Conservation (phyloP, 2,113 vertebrate genomes). For the Microcebus ravelobensis region DNA sequence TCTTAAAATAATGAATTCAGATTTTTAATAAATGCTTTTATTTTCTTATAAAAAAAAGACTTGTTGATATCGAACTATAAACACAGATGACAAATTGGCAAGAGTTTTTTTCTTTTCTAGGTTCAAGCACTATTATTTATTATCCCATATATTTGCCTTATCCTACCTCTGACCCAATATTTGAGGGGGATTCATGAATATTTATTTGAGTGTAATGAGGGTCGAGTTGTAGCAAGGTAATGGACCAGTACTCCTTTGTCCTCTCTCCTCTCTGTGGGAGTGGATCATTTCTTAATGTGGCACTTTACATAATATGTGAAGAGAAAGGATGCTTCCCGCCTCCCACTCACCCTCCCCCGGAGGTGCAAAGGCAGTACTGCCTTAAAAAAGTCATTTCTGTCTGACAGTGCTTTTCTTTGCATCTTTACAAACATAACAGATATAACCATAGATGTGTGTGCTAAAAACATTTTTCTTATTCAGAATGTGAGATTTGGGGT, state of each 20-base stretch:
- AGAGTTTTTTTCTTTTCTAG: background rate
- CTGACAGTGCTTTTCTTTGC: background rate
- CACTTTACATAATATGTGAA: background rate
- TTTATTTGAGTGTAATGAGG: constrained; percentile 27
- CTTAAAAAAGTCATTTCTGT: background rate
- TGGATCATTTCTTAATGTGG: background rate
- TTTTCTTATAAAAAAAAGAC: background rate
- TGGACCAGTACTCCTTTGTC: background rate
- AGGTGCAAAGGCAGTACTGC: background rate
- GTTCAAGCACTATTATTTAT: background rate
- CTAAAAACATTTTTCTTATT: background rate
- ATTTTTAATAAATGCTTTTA: background rate
- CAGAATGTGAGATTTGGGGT: background rate
- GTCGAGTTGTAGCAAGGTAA: constrained; percentile 16
- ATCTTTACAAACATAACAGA: background rate
- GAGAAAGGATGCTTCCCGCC: background rate
- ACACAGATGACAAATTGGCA: background rate
- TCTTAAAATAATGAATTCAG: constrained; percentile 7
- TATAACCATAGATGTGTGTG: background rate
- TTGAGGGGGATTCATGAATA: constrained; percentile 9
- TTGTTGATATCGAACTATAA: background rate
- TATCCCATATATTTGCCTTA: background rate
- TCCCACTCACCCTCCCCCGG: fast-evolving
- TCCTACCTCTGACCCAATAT: background rate
- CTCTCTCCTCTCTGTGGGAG: background rate